phyloP scores from a whole-genome alignment of 2,888 invertebrate species.

The Meta bourneti region DNA sequence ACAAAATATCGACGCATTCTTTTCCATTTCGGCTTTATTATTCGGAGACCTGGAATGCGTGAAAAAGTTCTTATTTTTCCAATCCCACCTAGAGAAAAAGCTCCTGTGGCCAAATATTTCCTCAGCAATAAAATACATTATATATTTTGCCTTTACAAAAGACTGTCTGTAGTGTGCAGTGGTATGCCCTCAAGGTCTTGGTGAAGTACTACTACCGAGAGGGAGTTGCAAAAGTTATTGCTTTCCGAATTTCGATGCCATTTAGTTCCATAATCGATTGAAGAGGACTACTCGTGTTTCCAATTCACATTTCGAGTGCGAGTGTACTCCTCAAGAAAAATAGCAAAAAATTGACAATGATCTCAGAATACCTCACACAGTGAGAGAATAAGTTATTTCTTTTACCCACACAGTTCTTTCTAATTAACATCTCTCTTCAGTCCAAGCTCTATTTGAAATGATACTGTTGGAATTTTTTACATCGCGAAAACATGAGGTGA shows the following conservation, averaged over 20 bases:
- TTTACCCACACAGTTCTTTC: too few species aligned
- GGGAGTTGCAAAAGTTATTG: constrained; percentile 1
- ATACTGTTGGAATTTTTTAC: too few species aligned
- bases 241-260: constrained; percentile 6
- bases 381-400: too few species aligned
- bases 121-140: constrained; percentile 33
- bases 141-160: constrained; percentile 6
- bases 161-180: background rate
- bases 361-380: too few species aligned
- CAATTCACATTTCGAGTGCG: background rate
- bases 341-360: too few species aligned
- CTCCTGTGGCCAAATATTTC: constrained; percentile 8
- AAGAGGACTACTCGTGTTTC: background rate
- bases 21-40: too few species aligned
- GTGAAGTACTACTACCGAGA: constrained; percentile 5
- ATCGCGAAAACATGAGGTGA: too few species aligned
- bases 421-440: too few species aligned
- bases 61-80: background rate
- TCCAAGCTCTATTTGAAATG: too few species aligned
- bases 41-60: too few species aligned
- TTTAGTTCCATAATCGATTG: constrained; percentile 15
- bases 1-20: too few species aligned
- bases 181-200: constrained; percentile 13
- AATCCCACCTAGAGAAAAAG: background rate
- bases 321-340: too few species aligned